Conservation (phyloP, 64 coral and sea anemone species). For the Montipora sp. region DNA sequence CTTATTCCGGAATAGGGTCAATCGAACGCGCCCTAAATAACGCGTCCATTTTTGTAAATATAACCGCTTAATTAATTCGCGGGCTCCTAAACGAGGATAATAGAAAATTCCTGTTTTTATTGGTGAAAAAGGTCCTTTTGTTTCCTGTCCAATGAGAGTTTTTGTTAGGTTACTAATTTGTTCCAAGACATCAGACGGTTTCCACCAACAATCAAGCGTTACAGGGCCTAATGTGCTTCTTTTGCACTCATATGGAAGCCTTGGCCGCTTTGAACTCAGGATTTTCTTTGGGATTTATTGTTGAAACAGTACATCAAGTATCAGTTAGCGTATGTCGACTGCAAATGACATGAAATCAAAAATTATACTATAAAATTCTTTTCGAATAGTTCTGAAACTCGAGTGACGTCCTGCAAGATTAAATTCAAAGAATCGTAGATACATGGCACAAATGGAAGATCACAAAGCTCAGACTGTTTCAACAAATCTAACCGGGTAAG, state of each 20-base stretch:
- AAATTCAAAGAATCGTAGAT: not conserved
- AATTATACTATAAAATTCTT: no score
- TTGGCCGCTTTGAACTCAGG: not conserved
- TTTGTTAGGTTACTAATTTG: slow-evolving; percentile 4
- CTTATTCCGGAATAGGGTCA: no score
- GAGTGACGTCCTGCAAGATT: no score
- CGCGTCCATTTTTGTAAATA: slow-evolving; percentile 82
- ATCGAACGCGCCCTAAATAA: not conserved
- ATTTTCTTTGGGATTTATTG: not conserved
- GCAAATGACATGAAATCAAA: no score
- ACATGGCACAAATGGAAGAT: not conserved
- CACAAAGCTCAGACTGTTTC: not conserved
- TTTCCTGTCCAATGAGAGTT: not conserved
- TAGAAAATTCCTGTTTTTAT: slow-evolving; percentile 3
- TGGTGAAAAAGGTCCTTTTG: not conserved
- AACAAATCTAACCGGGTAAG: slow-evolving; percentile 9
- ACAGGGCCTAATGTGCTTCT: not conserved
- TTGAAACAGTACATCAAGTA: no score
- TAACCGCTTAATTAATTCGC: not conserved
- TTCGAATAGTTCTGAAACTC: no score
- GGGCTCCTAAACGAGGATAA: not conserved
- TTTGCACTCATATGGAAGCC: no score
- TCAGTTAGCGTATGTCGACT: no score
- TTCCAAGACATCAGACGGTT: slow-evolving; percentile 12
- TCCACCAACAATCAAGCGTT: slow-evolving; percentile 12